These are phyloP conservation scores for Anabacerthia variegaticeps DNA, from an alignment of 2,797 vertebrate species.

Conservation along the genomic window DNA sequence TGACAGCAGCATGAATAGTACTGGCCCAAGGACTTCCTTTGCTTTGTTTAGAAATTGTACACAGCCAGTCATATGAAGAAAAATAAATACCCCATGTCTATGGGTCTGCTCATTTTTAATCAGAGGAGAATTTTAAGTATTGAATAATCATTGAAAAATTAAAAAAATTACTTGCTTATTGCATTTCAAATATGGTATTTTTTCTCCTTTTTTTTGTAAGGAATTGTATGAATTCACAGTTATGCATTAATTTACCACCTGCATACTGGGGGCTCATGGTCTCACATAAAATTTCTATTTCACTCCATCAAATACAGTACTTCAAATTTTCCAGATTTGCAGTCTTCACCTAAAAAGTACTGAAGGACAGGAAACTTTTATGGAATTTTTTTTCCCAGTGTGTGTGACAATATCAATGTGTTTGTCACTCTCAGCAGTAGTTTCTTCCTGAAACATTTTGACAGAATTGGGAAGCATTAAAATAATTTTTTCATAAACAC, in stretches of 20 bases:
- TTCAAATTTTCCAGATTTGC: constrained; percentile 28
- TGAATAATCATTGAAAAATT: background rate
- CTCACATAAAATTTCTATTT: background rate
- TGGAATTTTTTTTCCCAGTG: background rate
- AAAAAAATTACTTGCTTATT: background rate
- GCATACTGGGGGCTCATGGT: background rate
- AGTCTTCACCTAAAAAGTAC: background rate
- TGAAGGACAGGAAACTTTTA: constrained; percentile 28
- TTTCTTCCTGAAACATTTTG: background rate
- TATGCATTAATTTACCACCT: background rate
- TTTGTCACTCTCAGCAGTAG: background rate
- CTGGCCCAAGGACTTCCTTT: background rate
- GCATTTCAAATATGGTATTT: background rate
- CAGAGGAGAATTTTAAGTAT: background rate
- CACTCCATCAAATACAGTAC: background rate
- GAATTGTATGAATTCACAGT: background rate
- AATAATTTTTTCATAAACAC: background rate
- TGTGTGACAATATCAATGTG: background rate
- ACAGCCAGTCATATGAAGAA: background rate
- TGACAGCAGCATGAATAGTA: background rate
- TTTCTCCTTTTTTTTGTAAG: background rate
- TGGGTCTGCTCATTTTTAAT: background rate
- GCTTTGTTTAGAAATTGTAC: background rate
- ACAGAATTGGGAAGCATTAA: background rate
- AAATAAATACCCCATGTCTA: background rate